Conservation (phyloP, 2,888 invertebrate genomes). For the Unio delphinus region DNA sequence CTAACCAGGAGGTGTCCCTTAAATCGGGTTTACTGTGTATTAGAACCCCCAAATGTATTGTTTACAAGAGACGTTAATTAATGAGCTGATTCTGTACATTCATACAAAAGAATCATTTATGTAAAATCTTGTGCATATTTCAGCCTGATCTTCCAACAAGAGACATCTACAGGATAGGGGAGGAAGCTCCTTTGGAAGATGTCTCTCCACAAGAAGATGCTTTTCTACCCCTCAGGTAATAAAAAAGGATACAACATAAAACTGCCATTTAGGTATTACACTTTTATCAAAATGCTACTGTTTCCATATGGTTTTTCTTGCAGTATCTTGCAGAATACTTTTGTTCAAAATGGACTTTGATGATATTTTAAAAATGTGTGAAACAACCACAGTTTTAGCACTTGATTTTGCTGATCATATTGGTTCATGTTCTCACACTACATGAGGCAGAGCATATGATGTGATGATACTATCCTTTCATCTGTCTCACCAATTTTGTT, state of each 20-base stretch:
- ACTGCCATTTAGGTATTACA: not conserved
- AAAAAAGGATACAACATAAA: not conserved
- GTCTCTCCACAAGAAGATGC: slow-evolving; percentile 13
- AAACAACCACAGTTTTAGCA: no score
- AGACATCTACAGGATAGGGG: slow-evolving; percentile 8
- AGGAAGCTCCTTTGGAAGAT: slow-evolving; percentile 6
- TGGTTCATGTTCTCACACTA: no score
- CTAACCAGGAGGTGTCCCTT: not conserved
- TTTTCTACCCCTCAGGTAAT: slow-evolving; percentile 24
- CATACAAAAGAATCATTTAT: not conserved
- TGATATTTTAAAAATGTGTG: no score
- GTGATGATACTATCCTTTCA: no score
- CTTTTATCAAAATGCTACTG: not conserved
- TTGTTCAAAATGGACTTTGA: no score
- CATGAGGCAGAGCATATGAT: no score
- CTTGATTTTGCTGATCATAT: no score
- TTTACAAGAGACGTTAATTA: not conserved
- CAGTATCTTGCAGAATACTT: not conserved
- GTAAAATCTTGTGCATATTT: not conserved
- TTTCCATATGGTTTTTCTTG: not conserved
- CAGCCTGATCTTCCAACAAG: slow-evolving; percentile 21
- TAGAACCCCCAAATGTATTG: not conserved
- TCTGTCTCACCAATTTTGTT: no score
- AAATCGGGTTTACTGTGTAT: not conserved
- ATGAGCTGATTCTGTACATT: not conserved